Evolutionary conservation across 2,888 invertebrate species (phyloP).

Genomic region (Apodemia duryi): DNA sequence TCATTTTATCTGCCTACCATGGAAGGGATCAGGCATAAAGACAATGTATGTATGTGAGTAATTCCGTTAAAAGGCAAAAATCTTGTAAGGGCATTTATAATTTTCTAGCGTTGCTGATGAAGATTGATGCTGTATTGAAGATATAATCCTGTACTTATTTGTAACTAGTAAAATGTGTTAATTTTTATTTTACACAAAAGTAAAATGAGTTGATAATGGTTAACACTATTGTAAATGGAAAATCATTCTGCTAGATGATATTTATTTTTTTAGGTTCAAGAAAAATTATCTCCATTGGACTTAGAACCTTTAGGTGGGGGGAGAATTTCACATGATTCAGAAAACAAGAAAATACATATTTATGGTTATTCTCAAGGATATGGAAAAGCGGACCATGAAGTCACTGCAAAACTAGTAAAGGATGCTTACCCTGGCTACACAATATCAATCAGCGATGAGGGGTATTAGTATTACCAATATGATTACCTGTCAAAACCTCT

Average conservation of each 20-base stretch:
- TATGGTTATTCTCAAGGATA: constrained; percentile 96
- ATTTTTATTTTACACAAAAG: not conserved
- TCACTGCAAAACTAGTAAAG: constrained; percentile 86
- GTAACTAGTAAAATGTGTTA: not conserved
- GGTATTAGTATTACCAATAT: constrained; percentile 78
- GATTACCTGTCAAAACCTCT: not conserved
- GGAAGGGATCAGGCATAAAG: too few relatives aligned
- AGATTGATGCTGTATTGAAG: not conserved
- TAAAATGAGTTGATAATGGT: not conserved
- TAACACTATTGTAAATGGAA: not conserved
- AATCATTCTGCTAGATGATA: too few relatives aligned
- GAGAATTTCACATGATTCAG: constrained; percentile 90
- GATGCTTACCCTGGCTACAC: constrained; percentile 85
- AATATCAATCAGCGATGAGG: constrained; percentile 91
- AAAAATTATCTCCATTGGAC: constrained; percentile 74
- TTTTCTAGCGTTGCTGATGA: too few relatives aligned
- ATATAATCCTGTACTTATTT: not conserved
- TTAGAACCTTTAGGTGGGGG: constrained; percentile 95
- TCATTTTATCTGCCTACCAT: too few relatives aligned
- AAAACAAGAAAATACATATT: constrained; percentile 88
- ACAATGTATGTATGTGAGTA: too few relatives aligned
- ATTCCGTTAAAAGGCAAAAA: too few relatives aligned
- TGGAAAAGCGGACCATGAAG: constrained; percentile 93
- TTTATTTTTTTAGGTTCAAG: constrained; percentile 52
- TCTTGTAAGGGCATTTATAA: too few relatives aligned